A percentile compares a stretch with the other conserved stretches of the same genome.
Conservation (phyloP, 1,140 invertebrate genomes). For the Dendroctonus valens region DNA sequence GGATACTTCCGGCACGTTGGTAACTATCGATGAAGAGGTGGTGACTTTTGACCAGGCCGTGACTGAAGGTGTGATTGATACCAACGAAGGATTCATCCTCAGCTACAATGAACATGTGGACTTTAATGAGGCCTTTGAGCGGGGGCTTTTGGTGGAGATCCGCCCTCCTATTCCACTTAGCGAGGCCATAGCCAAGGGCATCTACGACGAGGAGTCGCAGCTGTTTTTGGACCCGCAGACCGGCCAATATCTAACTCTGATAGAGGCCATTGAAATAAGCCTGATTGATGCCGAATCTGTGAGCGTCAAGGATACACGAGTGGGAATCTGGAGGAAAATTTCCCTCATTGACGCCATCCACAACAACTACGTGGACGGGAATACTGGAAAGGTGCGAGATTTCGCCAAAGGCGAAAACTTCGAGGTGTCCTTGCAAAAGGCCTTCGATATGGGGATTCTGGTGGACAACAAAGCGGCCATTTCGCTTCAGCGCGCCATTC, state of each 20-base stretch:
- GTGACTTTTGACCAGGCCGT: slow-evolving; percentile 82
- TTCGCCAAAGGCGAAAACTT: slow-evolving; percentile 61
- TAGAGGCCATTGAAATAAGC: slow-evolving; percentile 71
- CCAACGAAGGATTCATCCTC: slow-evolving; percentile 67
- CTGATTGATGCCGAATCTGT: slow-evolving; percentile 81
- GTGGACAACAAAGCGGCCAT: slow-evolving; percentile 77
- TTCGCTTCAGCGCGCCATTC: slow-evolving; percentile 82
- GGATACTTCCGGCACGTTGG: slow-evolving; percentile 76
- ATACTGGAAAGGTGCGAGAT: slow-evolving; percentile 70
- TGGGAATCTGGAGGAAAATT: slow-evolving; percentile 72
- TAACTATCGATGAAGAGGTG: slow-evolving; percentile 68
- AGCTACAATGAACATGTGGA: slow-evolving; percentile 67
- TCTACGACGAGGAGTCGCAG: slow-evolving; percentile 73
- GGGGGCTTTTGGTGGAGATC: slow-evolving; percentile 78
- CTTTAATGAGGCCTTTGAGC: slow-evolving; percentile 82
- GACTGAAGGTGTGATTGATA: slow-evolving; percentile 74
- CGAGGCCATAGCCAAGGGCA: slow-evolving; percentile 79
- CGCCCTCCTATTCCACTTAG: slow-evolving; percentile 78
- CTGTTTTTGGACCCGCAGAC: slow-evolving; percentile 78
- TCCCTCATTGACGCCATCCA: slow-evolving; percentile 74
- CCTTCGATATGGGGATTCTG: slow-evolving; percentile 76
- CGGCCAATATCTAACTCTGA: slow-evolving; percentile 71
- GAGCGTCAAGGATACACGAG: slow-evolving; percentile 76
- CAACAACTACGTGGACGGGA: slow-evolving; percentile 69
- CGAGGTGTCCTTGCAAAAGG: slow-evolving; percentile 73